phyloP scores from a whole-genome alignment of 2,797 vertebrate genomes.

The Protosalanx chinensis region DNA sequence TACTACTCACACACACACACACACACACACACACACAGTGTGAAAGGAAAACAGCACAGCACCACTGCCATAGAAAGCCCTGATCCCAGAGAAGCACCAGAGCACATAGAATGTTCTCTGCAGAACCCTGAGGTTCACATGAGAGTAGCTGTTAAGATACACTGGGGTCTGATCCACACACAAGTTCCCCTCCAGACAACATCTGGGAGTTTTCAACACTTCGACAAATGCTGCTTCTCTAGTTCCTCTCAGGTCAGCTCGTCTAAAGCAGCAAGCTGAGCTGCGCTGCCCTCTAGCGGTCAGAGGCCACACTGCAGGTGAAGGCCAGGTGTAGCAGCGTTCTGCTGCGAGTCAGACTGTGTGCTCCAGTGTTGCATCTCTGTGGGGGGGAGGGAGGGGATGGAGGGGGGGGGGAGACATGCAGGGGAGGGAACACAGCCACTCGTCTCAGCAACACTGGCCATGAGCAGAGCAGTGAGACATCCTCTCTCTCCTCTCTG shows the following conservation, averaged over 20 bases:
- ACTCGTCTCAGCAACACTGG: conserved; percentile 12
- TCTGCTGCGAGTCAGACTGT: too few relatives aligned
- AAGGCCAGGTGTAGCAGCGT: not conserved
- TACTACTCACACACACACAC: not conserved
- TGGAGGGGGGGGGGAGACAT: conserved; percentile 24
- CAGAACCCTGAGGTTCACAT: not conserved
- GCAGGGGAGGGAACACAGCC: conserved; percentile 27
- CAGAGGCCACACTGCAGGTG: not conserved
- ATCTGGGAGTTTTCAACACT: not conserved
- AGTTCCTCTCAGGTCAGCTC: not conserved
- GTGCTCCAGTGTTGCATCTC: not conserved
- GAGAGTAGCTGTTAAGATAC: too few relatives aligned
- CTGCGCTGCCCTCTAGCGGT: not conserved
- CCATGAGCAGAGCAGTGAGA: not conserved
- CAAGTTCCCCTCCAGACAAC: too few relatives aligned
- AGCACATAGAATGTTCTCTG: not conserved
- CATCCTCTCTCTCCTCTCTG: not conserved
- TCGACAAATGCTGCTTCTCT: not conserved
- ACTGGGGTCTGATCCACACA: too few relatives aligned
- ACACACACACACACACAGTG: conserved; percentile 17
- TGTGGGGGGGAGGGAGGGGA: not conserved
- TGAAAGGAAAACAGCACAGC: conserved; percentile 78
- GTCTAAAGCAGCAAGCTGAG: not conserved
- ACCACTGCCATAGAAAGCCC: conserved; percentile 70
- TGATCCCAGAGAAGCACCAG: conserved; percentile 32